Evolutionary conservation across 2,888 invertebrate species (phyloP), one percentile per base, ranked within the genome.

Genomic region (Hylaea fasciaria): DNA sequence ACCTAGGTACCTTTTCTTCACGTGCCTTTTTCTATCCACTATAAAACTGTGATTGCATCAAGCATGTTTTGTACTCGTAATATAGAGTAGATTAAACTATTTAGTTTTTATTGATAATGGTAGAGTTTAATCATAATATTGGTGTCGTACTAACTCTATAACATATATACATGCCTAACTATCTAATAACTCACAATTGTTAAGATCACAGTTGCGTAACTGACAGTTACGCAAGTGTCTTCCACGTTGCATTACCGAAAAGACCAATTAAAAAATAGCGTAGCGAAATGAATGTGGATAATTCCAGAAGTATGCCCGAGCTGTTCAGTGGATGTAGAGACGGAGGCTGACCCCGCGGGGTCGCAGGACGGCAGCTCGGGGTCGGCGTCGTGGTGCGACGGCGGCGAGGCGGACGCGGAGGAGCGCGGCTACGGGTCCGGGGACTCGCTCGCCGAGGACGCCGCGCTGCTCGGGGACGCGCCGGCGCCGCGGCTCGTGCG

Each of bases 381-480:
- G 73, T 93, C 80, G 74, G 69, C 60, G 14, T 94, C 82, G 70
- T 92, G 87, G 93, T 93, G 93, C 65, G 94, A 94, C 61, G 94
- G 93, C 44, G 93, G 90, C 37, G 90, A 83, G 16, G 91, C 83
- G 5, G 93, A 56, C 14, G 66, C 82, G 9, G 89, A 87, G 64
- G 89, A 89, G 75, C 83, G 89, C 35, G 94, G 93, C 45, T 94
- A 93, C 69, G 94, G 93, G 46, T 92, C 92, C 55, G 92, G 87
- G 0, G 93, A 93, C 79, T 92, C 93, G 50, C 81, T 90, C 76
- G 94, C 84, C 69, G 94, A 86, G 71, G 91, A 91, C 72, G 85
- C 91, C 7, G 91, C 91, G 49, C 77, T 91, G 65, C 83, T 91
- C 14, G 89, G 90, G 43, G 87, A 81, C 57, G 73, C 78, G 46